These are phyloP conservation scores for Alcedo quadribrachys DNA, from an alignment of 2,797 vertebrate species.

Conservation along the genomic window DNA sequence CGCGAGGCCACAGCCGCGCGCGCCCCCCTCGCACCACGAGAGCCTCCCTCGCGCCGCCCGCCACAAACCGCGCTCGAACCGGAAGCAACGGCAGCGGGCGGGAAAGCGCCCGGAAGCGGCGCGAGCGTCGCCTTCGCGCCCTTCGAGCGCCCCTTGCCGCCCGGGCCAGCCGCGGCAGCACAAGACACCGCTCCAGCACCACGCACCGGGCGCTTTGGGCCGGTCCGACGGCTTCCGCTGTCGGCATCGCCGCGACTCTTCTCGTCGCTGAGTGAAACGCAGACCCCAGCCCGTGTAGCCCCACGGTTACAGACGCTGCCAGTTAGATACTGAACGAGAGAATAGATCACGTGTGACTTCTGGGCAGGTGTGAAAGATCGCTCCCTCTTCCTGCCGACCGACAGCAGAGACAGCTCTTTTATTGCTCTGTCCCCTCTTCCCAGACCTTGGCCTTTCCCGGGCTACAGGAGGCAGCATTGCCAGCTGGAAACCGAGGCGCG, in stretches of 20 bases:
- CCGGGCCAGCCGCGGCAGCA: too few relatives aligned
- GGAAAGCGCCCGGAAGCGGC: neutral
- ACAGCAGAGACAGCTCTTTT: rapidly evolving
- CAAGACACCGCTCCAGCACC: too few relatives aligned
- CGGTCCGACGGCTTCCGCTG: too few relatives aligned
- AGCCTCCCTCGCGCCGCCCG: neutral
- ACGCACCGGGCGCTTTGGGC: too few relatives aligned
- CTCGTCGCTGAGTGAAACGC: neutral
- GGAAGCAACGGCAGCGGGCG: neutral
- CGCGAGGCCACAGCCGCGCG: neutral
- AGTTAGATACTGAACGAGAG: rapidly evolving
- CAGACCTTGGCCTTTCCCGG: too few relatives aligned
- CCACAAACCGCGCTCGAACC: too few relatives aligned
- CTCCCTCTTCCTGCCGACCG: rapidly evolving
- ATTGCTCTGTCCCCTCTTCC: rapidly evolving
- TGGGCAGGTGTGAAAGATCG: neutral
- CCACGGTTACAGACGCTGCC: rapidly evolving
- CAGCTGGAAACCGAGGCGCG: rapidly evolving
- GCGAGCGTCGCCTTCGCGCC: neutral
- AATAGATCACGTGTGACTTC: rapidly evolving
- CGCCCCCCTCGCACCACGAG: too few relatives aligned
- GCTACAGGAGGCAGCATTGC: rapidly evolving
- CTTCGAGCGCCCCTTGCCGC: neutral
- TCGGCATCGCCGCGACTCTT: too few relatives aligned
- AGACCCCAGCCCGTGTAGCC: neutral